These are phyloP conservation scores for Enteromius trimaculatus DNA, from an alignment of 2,797 vertebrate species.

Conservation along the genomic window DNA sequence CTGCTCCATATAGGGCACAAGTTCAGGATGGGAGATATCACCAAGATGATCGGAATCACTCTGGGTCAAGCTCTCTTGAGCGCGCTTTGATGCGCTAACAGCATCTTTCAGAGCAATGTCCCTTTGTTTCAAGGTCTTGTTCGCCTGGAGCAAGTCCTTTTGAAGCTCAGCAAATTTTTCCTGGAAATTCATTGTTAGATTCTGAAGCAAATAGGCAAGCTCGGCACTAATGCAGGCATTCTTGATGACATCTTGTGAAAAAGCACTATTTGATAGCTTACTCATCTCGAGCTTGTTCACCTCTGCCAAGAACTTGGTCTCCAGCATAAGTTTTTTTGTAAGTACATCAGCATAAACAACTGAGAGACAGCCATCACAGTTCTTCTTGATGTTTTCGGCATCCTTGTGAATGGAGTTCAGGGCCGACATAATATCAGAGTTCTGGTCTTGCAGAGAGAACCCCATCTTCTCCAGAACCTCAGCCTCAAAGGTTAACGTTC, in stretches of 20 bases:
- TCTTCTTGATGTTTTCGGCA: constrained; percentile 74
- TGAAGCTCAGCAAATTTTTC: constrained; percentile 82
- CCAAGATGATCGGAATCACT: constrained; percentile 78
- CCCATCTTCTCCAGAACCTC: constrained; percentile 89
- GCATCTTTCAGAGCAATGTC: constrained; percentile 81
- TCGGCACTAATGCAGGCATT: constrained; percentile 86
- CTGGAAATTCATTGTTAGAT: constrained; percentile 84
- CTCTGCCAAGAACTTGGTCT: constrained; percentile 87
- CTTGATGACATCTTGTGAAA: constrained; percentile 65
- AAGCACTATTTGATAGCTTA: constrained; percentile 53
- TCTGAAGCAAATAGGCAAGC: constrained; percentile 84
- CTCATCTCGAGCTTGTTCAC: constrained; percentile 79
- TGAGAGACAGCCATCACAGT: constrained; percentile 72
- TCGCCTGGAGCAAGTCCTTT: constrained; percentile 83
- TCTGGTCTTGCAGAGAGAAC: constrained; percentile 83
- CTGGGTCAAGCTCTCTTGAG: constrained; percentile 81
- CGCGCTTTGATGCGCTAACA: constrained; percentile 79
- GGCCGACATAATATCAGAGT: constrained; percentile 79
- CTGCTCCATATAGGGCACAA: constrained; percentile 75
- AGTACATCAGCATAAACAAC: constrained; percentile 81
- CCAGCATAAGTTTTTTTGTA: constrained; percentile 87
- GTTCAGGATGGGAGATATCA: constrained; percentile 72
- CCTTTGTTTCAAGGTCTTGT: constrained; percentile 82
- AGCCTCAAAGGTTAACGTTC: constrained; percentile 88
- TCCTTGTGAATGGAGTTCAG: constrained; percentile 83